Percentiles rank a stretch among this genome's conserved stretches.
Conservation (phyloP, 2,113 vertebrate genomes). For the Gymnogyps californianus region DNA sequence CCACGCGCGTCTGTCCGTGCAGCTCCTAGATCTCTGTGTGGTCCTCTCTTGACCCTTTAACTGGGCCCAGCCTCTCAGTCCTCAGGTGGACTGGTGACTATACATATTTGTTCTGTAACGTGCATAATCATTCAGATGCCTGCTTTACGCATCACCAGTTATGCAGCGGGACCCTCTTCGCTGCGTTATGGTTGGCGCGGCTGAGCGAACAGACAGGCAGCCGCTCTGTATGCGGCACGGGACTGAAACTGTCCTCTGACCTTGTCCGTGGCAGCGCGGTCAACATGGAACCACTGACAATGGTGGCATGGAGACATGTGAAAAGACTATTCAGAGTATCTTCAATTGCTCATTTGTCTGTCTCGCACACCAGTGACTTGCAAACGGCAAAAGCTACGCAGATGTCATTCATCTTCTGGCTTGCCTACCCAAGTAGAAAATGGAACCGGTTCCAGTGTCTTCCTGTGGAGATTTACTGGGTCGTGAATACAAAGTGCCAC, state of each 20-base stretch:
- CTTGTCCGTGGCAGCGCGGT: accelerated
- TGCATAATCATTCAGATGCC: not conserved
- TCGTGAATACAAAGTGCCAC: constrained; percentile 20
- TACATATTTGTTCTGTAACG: not conserved
- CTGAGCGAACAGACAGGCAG: not conserved
- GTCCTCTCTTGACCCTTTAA: not conserved
- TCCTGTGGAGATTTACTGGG: not conserved
- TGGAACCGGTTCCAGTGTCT: not conserved
- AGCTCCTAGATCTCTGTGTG: not conserved
- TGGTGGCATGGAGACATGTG: not conserved
- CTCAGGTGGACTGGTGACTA: not conserved
- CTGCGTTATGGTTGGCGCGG: accelerated
- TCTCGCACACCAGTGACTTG: constrained; percentile 21
- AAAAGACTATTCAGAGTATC: not conserved
- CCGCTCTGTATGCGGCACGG: accelerated
- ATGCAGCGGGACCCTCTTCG: not conserved
- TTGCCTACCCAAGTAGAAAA: constrained; percentile 31
- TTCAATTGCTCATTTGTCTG: not conserved
- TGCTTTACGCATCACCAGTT: not conserved
- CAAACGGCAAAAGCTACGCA: not conserved
- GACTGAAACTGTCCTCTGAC: not conserved
- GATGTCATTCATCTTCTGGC: not conserved
- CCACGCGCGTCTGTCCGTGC: not conserved
- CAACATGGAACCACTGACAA: not conserved
- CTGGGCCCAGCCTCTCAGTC: not conserved